Evolutionary conservation across 2,888 invertebrate genomes (phyloP).

Genomic region (Hirudinaria manillensis): DNA sequence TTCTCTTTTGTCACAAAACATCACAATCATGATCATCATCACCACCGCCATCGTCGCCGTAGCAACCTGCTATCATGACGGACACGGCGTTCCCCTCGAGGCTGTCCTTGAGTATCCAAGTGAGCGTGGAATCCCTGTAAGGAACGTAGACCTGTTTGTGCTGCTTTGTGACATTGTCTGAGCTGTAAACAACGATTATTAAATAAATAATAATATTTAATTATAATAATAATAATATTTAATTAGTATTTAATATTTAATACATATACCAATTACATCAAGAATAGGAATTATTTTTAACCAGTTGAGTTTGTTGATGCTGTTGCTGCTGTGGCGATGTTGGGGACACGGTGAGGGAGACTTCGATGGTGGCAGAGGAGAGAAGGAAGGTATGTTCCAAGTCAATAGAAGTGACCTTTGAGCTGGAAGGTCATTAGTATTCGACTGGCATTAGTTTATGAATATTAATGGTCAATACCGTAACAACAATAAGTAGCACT

Average conservation of each 20-base stretch:
- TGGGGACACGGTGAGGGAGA: background rate
- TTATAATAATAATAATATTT: too few relatives aligned
- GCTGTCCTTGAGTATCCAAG: constrained; percentile 75
- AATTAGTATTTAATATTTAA: too few relatives aligned
- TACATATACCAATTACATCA: too few relatives aligned
- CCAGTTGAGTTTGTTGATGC: too few relatives aligned
- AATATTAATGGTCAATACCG: too few relatives aligned
- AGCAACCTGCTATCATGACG: constrained; percentile 57
- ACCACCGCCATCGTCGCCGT: constrained; percentile 27
- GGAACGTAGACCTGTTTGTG: constrained; percentile 62
- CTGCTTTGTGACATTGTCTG: constrained; percentile 4
- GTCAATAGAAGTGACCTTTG: constrained; percentile 13
- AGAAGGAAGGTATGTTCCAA: constrained; percentile 23
- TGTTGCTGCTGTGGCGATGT: background rate
- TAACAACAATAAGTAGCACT: too few relatives aligned
- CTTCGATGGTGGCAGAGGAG: constrained; percentile 14
- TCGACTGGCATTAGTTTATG: too few relatives aligned
- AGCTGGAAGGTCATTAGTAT: background rate
- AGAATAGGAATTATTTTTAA: background rate
- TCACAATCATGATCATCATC: constrained; percentile 34
- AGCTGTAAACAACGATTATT: background rate
- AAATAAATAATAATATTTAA: too few relatives aligned
- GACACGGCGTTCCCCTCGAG: constrained; percentile 72
- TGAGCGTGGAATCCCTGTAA: constrained; percentile 72
- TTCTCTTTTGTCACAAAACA: too few relatives aligned